These are phyloP conservation scores for Anthophora plumipes DNA, from an alignment of 2,888 invertebrate species.

Conservation along the genomic window DNA sequence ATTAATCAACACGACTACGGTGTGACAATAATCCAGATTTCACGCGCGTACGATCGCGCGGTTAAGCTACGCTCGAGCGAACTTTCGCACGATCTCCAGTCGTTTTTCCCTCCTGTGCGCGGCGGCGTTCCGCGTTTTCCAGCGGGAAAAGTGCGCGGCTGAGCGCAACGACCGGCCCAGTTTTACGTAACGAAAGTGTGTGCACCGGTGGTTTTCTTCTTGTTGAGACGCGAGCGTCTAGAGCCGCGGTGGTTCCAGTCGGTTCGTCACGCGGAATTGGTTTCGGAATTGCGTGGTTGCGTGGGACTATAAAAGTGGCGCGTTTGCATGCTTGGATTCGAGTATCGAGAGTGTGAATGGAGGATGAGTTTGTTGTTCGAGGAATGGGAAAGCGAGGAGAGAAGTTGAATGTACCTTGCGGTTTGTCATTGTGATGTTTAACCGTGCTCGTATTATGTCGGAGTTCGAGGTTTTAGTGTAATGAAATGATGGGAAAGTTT, in stretches of 20 bases:
- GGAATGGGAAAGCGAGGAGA: not conserved
- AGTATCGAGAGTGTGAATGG: not conserved
- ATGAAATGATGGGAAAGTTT: too few relatives aligned
- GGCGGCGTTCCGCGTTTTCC: slow-evolving; percentile 35
- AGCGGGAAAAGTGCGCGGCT: slow-evolving; percentile 28
- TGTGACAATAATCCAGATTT: slow-evolving; percentile 41
- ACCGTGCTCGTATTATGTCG: too few relatives aligned
- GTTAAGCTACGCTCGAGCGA: slow-evolving; percentile 11
- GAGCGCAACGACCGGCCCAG: slow-evolving; percentile 40
- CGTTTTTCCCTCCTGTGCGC: slow-evolving; percentile 15
- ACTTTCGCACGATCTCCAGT: slow-evolving; percentile 44
- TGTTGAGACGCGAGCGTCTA: not conserved
- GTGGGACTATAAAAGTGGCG: not conserved
- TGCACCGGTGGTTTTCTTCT: slow-evolving; percentile 6
- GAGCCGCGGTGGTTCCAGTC: not conserved
- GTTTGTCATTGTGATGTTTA: too few relatives aligned
- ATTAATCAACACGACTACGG: slow-evolving; percentile 21
- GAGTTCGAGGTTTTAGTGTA: too few relatives aligned
- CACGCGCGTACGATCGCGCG: slow-evolving; percentile 24
- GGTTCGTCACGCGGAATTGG: slow-evolving; percentile 1
- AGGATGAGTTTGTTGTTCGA: not conserved
- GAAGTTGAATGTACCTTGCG: not conserved
- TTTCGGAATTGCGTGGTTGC: not conserved
- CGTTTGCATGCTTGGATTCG: not conserved
- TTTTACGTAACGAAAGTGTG: slow-evolving; percentile 50